Percentiles rank a stretch among this genome's conserved stretches.
These are phyloP conservation scores for Crambe crambe DNA, from an alignment of 37 sponge, comb jelly and placozoan species.

Conservation along the genomic window DNA sequence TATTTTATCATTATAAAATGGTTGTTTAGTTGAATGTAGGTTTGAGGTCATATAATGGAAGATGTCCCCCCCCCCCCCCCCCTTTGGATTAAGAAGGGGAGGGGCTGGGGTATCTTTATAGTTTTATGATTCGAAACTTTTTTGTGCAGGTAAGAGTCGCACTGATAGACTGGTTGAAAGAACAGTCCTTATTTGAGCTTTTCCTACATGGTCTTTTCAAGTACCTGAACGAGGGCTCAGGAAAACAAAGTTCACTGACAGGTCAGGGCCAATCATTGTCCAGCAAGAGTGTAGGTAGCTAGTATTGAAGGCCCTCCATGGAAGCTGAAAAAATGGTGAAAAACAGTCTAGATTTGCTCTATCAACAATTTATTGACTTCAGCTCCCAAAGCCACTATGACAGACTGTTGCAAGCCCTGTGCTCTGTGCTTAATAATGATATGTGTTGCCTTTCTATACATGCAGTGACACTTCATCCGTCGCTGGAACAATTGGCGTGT, in stretches of 20 bases:
- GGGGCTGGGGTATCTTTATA: no score
- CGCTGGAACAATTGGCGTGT: constrained; percentile 24
- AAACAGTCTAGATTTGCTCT: no score
- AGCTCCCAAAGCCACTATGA: no score
- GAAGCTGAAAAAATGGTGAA: not conserved
- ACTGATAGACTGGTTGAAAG: constrained; percentile 62
- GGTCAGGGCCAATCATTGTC: not conserved
- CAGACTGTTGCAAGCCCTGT: no score
- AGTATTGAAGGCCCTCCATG: not conserved
- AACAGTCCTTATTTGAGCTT: constrained; percentile 42
- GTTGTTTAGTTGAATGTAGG: no score
- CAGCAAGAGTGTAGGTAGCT: not conserved
- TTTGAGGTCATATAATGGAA: no score
- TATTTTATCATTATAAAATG: no score
- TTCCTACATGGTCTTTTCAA: constrained; percentile 58
- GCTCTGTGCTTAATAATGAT: no score
- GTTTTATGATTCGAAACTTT: no score
- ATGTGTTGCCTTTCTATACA: not conserved
- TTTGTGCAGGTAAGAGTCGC: constrained; percentile 37
- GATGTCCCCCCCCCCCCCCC: no score
- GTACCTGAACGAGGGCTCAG: constrained; percentile 18
- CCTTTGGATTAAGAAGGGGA: no score
- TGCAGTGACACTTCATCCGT: constrained; percentile 34
- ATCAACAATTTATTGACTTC: no score
- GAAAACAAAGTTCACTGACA: not conserved